Conservation (phyloP, 2,888 invertebrate species). For the Amblyjoppa proteus region DNA sequence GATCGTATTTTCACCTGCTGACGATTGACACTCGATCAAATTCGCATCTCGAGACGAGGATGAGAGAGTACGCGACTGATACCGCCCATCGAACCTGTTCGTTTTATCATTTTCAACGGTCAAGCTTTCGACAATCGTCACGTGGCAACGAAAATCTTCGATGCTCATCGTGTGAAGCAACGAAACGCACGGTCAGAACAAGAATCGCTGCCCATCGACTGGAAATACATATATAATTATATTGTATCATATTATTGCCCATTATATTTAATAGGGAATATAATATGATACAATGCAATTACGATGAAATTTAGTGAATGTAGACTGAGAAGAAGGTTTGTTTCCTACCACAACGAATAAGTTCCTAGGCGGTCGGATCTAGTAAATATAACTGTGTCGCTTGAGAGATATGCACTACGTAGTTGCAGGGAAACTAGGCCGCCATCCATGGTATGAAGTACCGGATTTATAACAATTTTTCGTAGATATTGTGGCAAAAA, state of each 20-base stretch:
- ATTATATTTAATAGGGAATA: too few relatives aligned
- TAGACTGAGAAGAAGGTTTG: not conserved
- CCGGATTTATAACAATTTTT: too few relatives aligned
- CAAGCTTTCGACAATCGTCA: not conserved
- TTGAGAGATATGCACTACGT: too few relatives aligned
- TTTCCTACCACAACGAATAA: too few relatives aligned
- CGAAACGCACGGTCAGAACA: not conserved
- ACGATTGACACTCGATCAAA: slow-evolving; percentile 19
- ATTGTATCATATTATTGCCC: too few relatives aligned
- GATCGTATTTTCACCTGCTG: slow-evolving; percentile 32
- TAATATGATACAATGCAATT: slow-evolving; percentile 15
- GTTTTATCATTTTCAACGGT: not conserved
- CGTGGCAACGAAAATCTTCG: slow-evolving; percentile 10
- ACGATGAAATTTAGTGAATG: slow-evolving; percentile 42
- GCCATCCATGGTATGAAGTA: too few relatives aligned
- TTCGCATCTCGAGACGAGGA: not conserved
- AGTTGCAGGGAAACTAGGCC: too few relatives aligned
- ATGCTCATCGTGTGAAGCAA: not conserved
- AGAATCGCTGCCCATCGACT: not conserved
- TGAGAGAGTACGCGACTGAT: not conserved
- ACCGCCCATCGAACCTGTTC: not conserved
- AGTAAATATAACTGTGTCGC: too few relatives aligned
- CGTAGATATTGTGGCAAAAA: too few relatives aligned
- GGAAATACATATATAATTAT: not conserved
- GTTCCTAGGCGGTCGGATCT: too few relatives aligned